Evolutionary conservation across 2,113 vertebrate genomes (phyloP).

Genomic region (Orthonyx spaldingii): DNA sequence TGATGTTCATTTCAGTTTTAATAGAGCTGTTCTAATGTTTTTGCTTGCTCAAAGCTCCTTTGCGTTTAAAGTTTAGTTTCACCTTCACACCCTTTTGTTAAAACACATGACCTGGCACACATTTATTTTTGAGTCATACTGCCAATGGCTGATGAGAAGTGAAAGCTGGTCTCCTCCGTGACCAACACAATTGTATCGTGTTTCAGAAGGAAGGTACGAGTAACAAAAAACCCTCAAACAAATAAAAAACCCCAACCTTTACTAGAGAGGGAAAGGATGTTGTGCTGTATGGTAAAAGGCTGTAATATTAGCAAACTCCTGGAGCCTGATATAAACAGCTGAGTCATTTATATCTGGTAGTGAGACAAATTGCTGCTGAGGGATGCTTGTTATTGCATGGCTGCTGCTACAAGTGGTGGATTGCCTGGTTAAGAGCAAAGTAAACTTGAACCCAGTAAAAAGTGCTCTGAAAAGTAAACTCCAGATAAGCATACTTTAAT

Average conservation of each 20-base stretch:
- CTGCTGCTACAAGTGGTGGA: neutral
- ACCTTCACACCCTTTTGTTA: neutral
- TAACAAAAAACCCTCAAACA: neutral
- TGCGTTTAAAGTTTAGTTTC: neutral
- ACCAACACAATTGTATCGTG: neutral
- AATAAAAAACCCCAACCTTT: neutral
- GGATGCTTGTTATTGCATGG: neutral
- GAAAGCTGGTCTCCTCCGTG: neutral
- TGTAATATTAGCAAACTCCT: neutral
- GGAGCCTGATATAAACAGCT: neutral
- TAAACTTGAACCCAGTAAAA: neutral
- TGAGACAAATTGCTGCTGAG: neutral
- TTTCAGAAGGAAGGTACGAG: neutral
- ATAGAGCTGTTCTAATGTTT: neutral
- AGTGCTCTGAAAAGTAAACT: neutral
- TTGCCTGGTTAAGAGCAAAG: slow-evolving; percentile 6
- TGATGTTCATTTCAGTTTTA: neutral
- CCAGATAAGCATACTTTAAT: neutral
- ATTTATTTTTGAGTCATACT: neutral
- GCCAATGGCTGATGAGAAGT: neutral
- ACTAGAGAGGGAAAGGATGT: neutral
- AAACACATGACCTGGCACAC: neutral
- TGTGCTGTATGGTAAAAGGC: neutral
- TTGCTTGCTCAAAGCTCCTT: neutral
- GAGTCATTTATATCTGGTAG: neutral